Base-by-base conservation (phyloP, 53 echinoderm and acorn worm species). In the Henricia sp. region DNA sequence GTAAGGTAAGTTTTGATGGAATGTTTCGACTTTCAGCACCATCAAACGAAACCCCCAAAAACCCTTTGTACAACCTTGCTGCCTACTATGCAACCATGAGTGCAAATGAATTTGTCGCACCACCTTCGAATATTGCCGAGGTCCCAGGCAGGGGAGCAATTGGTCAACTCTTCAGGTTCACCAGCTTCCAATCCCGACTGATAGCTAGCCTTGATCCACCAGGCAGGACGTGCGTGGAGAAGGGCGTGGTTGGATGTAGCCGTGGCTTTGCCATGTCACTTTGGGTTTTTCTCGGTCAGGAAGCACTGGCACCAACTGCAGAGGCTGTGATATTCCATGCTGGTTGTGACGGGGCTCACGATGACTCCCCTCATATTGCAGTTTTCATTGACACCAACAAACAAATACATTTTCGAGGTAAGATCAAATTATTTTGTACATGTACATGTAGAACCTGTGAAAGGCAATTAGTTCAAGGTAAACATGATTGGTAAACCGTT, bases 211-310 rank as follows among this genome's bases (percentile, higher is more conserved):
- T 20, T 67, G 42, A 42, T 0, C 37, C 69, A 35, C 38, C 59
- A 80, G 63, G 23, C 34, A 40, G 17, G 42, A 69, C 84, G 12
- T 37, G 40, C 5, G 16, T 68, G n/a, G 27, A 44, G 48, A 4
- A 13, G 8, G 80, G 83, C 11, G 11, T 77, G n/a, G 87, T 43
- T 21, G 86, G 68, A 10, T 91, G 96, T 52, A 23, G 35, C 23
- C 67, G 85, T 37, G 96, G 96, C 3, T 95, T 95, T 48, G 91
- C 93, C 39, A 19, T 95, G 30, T 93, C 96, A 1, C 50, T 87
- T 36, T 95, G 96, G 96, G 64, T 96, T 28, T 86, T 48, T 30
- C 69, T 96, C 2, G 87, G 84, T 38, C 34, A 63, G 62, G 28
- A 62, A 38, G 37, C 89, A 3, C 21, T 17, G 12, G 57, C 66